Conservation (phyloP, 2,113 vertebrate species). For the Herpailurus yagouaroundi region DNA sequence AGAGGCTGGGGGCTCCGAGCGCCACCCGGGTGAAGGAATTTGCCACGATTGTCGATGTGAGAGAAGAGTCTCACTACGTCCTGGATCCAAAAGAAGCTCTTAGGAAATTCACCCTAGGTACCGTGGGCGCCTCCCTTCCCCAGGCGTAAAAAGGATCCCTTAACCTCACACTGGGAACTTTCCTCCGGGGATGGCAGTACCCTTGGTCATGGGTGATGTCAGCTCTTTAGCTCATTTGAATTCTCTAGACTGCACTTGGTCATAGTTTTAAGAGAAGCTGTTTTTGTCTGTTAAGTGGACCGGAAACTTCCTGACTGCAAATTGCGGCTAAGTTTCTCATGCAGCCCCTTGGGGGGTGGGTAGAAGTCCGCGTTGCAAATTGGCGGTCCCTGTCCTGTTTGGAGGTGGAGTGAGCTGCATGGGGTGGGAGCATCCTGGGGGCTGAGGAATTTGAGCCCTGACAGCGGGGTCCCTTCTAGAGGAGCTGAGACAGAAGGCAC, state of each 20-base stretch:
- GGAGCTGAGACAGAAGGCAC: neutral
- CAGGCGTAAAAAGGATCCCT: neutral
- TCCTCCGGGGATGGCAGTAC: neutral
- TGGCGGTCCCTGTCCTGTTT: neutral
- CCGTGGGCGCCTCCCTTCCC: neutral
- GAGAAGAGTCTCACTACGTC: constrained; percentile 95
- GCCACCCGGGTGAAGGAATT: constrained; percentile 85
- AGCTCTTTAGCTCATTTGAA: neutral
- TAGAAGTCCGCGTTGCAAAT: neutral
- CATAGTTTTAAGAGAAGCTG: constrained; percentile 24
- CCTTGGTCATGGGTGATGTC: neutral
- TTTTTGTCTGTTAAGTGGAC: neutral
- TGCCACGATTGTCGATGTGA: constrained; percentile 93
- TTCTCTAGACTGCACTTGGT: neutral
- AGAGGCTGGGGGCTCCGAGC: constrained; percentile 90
- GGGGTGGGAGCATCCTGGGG: accelerated
- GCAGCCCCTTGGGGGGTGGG: neutral
- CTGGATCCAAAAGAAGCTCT: constrained; percentile 88
- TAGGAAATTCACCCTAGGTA: constrained; percentile 91
- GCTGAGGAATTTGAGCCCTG: neutral
- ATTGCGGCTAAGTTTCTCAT: neutral
- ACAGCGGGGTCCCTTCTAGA: neutral
- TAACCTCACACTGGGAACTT: neutral
- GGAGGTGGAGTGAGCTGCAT: neutral
- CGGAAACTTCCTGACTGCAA: neutral